Base-by-base conservation (phyloP, 2,888 invertebrate genomes). In the Eupithecia abbreviata region DNA sequence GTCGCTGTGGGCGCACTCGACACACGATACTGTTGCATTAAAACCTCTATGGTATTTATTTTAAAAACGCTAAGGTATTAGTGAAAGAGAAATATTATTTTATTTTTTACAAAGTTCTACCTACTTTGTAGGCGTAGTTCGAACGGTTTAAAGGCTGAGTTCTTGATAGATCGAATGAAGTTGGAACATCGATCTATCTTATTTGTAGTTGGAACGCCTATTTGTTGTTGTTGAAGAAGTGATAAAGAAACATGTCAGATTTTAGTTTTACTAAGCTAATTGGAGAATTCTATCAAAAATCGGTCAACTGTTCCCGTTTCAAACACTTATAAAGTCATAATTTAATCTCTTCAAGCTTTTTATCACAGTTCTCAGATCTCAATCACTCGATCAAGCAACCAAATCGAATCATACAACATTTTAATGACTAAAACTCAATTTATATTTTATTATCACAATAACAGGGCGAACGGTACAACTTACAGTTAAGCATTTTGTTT, bases 401-500 rank as follows among this genome's bases (percentile, higher is more conserved):
- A 58, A 62, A 47, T 70, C 70, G 47, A 72, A 70, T 73, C 70
- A 68, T 41, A 74, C 62, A 72, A 66, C 55, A 74, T 75, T 73
- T 73, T 77, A 77, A 77, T 74, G 58, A 73, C 73, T 71, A 73
- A 72, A 77, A 71, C 42, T 55, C 72, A 79, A 77, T 77, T 67
- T 77, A 75, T 74, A 78, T 76, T 78, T 78, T 73, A 77, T 71
- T 72, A 72, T 68, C 71, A 76, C 78, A 78, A 75, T 75, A 75
- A 75, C 71, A 68, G 75, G 74, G 74, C 67, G 49, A 81, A 81
- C 82, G 81, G 81, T 82, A 82, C 77, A 75, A 72, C 73, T 75
- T 79, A 82, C 82, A 82, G 82, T 82, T 82, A 82, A 77, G 79
- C 81, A 80, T 80, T 82, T 82, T 80, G 80, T 82, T 80, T 82